Percentiles rank a stretch among this genome's conserved stretches.
These are phyloP conservation scores for Drosophila robusta DNA, from an alignment of 2,888 invertebrate genomes.

Conservation along the genomic window DNA sequence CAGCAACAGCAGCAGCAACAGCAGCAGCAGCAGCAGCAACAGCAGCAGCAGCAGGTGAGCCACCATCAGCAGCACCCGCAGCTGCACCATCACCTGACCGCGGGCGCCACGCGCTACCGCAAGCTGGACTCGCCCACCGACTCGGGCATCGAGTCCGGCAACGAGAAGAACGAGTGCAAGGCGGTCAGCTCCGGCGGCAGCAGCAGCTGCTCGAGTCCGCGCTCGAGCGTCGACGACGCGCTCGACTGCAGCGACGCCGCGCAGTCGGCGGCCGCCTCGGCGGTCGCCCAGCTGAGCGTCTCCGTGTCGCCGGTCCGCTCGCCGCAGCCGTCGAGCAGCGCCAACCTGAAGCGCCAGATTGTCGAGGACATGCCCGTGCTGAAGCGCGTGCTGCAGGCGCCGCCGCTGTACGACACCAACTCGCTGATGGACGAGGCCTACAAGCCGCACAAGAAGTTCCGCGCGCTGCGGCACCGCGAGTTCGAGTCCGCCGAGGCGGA, in stretches of 20 bases:
- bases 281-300: slow-evolving; percentile 69
- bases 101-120: slow-evolving; percentile 87
- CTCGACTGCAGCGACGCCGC: slow-evolving; percentile 86
- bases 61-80: slow-evolving; percentile 75
- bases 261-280: slow-evolving; percentile 52
- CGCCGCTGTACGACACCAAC: slow-evolving; percentile 95
- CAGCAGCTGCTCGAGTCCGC: slow-evolving; percentile 93
- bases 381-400: slow-evolving; percentile 96
- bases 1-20: slow-evolving; percentile 54
- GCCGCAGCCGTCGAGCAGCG: slow-evolving; percentile 83
- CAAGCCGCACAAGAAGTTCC: slow-evolving; percentile 97
- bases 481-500: slow-evolving; percentile 91
- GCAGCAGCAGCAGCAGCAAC: slow-evolving; percentile 53
- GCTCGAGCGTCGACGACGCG: slow-evolving; percentile 93
- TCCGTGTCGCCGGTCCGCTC: slow-evolving; percentile 82
- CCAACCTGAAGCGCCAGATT: slow-evolving; percentile 86
- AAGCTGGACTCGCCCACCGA: slow-evolving; percentile 96
- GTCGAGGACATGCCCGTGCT: slow-evolving; percentile 97
- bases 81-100: slow-evolving; percentile 75
- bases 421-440: slow-evolving; percentile 97
- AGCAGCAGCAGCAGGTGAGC: slow-evolving; percentile 66
- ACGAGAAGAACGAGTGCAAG: slow-evolving; percentile 93
- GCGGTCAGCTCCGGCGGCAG: slow-evolving; percentile 90
- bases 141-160: slow-evolving; percentile 96
- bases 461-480: slow-evolving; percentile 92